These are phyloP conservation scores for Ictidomys tridecemlineatus DNA, from an alignment of 2,113 vertebrate species.

Conservation along the genomic window DNA sequence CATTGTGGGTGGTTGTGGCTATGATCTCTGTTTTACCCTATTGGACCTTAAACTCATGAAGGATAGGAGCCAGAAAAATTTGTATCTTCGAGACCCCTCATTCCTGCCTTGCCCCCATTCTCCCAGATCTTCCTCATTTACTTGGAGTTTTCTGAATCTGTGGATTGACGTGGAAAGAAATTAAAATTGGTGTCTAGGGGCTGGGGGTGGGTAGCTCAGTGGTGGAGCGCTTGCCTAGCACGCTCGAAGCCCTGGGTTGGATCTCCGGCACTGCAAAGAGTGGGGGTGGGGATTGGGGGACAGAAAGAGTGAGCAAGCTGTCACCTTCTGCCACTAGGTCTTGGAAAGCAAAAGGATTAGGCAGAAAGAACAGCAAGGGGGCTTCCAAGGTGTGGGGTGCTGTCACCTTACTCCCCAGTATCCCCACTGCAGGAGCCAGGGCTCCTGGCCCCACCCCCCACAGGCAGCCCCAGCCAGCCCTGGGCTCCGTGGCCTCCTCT, in stretches of 20 bases:
- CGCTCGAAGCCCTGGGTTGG: neutral
- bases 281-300: no score
- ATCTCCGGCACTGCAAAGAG: neutral
- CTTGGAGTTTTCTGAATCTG: neutral
- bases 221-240: neutral
- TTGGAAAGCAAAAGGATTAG: neutral
- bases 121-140: neutral
- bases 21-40: neutral
- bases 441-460: neutral
- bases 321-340: neutral
- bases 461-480: neutral
- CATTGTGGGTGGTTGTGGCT: neutral
- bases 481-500: neutral
- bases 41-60: slow-evolving; percentile 29
- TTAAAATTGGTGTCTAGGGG: neutral
- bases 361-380: neutral
- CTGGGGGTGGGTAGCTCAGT: neutral
- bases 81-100: neutral
- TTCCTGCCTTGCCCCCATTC: neutral
- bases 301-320: neutral
- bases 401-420: neutral
- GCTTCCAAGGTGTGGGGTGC: neutral
- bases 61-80: neutral
- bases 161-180: neutral
- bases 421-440: neutral